A percentile compares a stretch with the other conserved stretches of the same genome.
These are phyloP conservation scores for Cynodonichthys magdalenae DNA, from an alignment of 2,797 vertebrate species.

Conservation along the genomic window DNA sequence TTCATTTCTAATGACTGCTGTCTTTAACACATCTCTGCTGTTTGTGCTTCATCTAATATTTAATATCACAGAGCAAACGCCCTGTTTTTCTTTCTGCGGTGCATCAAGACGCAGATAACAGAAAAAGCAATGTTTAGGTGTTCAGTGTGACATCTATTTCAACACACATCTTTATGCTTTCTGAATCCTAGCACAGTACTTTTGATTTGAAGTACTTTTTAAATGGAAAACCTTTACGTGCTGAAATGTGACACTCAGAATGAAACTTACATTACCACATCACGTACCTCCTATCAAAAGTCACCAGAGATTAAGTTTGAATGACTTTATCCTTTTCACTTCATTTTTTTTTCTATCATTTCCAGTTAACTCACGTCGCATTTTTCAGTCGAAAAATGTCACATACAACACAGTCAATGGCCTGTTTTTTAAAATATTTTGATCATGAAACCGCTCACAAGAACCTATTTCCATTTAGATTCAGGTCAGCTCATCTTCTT, in stretches of 20 bases:
- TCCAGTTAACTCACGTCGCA: conserved; percentile 2
- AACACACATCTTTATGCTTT: background rate
- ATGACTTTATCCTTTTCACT: background rate
- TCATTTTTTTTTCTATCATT: conserved; percentile 18
- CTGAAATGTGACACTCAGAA: background rate
- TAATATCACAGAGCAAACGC: background rate
- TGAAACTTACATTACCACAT: background rate
- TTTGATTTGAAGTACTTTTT: background rate
- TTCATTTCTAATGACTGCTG: background rate
- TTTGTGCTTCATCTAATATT: background rate
- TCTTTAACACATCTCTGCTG: background rate
- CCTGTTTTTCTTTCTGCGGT: background rate
- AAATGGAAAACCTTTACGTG: background rate
- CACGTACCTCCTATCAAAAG: background rate
- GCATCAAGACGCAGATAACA: background rate
- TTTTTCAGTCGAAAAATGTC: conserved; percentile 20
- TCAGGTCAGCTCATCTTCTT: conserved; percentile 46
- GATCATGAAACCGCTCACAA: conserved; percentile 21
- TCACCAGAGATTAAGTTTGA: background rate
- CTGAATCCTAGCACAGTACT: background rate
- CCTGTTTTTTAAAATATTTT: conserved; percentile 9
- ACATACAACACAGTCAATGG: conserved; percentile 5
- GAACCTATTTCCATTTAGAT: conserved; percentile 49
- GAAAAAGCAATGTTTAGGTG: background rate
- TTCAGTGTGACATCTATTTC: background rate